Evolutionary conservation across 2,113 vertebrate genomes (phyloP), one percentile per base, ranked within the genome.

Genomic region (Grallaria varia): DNA sequence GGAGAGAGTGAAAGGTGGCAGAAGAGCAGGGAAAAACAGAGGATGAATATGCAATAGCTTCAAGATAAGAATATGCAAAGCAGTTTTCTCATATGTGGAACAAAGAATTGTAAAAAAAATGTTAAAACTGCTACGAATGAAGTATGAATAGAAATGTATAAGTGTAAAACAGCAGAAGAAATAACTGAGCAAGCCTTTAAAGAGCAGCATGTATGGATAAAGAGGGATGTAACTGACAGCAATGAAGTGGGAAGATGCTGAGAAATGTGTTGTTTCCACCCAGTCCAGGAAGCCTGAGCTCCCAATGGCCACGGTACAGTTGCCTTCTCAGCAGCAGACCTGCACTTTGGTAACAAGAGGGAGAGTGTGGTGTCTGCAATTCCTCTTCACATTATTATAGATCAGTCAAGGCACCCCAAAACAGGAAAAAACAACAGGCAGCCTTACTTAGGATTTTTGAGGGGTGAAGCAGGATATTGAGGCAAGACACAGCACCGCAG

Each of bases 371-470:
- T 18, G 19, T 17, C 45, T 21, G 35, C 50, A 8, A 12, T 8
- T 68, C 59, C 49, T 68, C 84, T 49, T 53, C n/a, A 39, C 0
- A 0, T 23, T 42, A 12, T 11, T 44, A 9, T 3, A 9, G 5
- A n/a, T 13, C 19, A 82, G 45, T 19, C 59, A 69, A 59, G 44
- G 33, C 62, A 66, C 8, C 17, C 31, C 8, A 0, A 82, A 73
- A n/a, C 39, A 39, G 20, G 25, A 44, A 39, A n/a, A 68, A 31
- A 39, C 24, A 28, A 63, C 0, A 6, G 28, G 40, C 19, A 83
- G 55, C 42, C 31, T 58, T 56, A 45, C 21, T 77, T 63, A 28
- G 59, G 31, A 63, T 68, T 27, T 27, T 33, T 44, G 22, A 75
- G 22, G 35, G 35, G 14, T 66, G 22, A 72, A 81, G n/a, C 9